Evolutionary conservation across 2,113 vertebrate species (phyloP).

Genomic region (Bufo bufo): DNA sequence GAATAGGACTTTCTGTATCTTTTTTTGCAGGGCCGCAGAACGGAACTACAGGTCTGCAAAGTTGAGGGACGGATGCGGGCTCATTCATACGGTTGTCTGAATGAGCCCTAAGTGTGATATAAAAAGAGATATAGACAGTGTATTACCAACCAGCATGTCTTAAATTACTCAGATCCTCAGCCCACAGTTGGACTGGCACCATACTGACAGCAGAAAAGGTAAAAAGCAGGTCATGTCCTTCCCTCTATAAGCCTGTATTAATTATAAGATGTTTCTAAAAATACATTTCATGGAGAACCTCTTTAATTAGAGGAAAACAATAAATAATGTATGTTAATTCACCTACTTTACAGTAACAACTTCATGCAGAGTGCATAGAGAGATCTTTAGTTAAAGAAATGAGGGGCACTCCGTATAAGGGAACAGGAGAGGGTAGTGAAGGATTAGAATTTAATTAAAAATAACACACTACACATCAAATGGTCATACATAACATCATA

Average conservation of each 20-base stretch:
- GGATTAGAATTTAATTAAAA: too few relatives aligned
- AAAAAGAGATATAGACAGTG: neutral
- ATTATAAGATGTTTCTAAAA: neutral
- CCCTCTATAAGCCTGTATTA: neutral
- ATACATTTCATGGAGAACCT: neutral
- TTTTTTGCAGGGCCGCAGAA: too few relatives aligned
- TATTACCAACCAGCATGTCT: neutral
- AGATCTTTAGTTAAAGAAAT: too few relatives aligned
- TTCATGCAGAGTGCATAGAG: neutral
- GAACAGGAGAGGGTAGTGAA: too few relatives aligned
- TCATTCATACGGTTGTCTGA: too few relatives aligned
- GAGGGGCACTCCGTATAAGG: too few relatives aligned
- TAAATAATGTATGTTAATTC: neutral
- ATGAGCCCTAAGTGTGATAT: neutral
- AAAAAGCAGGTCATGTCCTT: conserved; percentile 9
- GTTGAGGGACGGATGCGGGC: too few relatives aligned
- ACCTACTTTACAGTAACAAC: neutral
- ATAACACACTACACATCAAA: too few relatives aligned
- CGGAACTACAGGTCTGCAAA: too few relatives aligned
- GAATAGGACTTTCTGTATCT: too few relatives aligned
- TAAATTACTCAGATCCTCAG: neutral
- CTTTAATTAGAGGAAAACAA: neutral
- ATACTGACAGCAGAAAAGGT: neutral
- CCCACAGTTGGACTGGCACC: neutral
- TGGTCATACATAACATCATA: too few relatives aligned